Conservation (phyloP, 2,113 vertebrate species). For the Cairina moschata region DNA sequence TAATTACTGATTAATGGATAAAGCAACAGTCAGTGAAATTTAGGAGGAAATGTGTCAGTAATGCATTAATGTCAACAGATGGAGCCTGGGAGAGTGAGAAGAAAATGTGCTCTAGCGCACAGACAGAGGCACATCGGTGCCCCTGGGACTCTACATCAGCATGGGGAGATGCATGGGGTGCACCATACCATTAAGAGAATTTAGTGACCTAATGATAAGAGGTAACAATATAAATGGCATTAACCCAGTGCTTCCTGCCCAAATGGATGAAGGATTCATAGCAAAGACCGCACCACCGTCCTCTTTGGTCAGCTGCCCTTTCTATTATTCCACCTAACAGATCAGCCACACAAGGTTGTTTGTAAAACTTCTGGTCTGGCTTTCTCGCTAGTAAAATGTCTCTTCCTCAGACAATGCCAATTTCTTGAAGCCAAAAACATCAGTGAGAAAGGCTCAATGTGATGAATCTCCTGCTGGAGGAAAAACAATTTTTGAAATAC, state of each 20-base stretch:
- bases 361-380: not conserved
- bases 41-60: not conserved
- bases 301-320: not conserved
- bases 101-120: not conserved
- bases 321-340: not conserved
- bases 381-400: not conserved
- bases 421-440: not conserved
- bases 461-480: not conserved
- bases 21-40: not conserved
- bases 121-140: not conserved
- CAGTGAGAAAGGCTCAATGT: not conserved
- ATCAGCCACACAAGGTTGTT: accelerated
- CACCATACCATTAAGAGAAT: not conserved
- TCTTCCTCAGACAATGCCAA: not conserved
- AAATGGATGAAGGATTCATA: accelerated
- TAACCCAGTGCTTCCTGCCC: not conserved
- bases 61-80: not conserved
- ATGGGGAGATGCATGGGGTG: not conserved
- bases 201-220: not conserved
- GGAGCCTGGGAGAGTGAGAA: not conserved
- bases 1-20: not conserved
- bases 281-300: accelerated
- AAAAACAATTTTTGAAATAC: not conserved
- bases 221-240: not conserved
- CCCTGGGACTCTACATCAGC: not conserved